Conservation (phyloP, 2,797 vertebrate species). For the Menidia menidia region DNA sequence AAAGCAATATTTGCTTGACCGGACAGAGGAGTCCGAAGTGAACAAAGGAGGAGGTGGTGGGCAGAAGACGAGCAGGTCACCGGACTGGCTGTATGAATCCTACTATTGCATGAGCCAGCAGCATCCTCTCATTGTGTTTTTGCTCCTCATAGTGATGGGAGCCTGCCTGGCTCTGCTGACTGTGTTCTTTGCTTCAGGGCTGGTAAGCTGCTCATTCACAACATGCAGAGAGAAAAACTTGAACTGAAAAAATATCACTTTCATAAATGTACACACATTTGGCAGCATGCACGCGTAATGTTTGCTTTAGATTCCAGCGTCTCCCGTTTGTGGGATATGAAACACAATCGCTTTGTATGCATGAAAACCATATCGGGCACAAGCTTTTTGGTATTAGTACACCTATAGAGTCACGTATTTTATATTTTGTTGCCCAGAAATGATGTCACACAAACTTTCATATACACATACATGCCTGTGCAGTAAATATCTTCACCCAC, state of each 20-base stretch:
- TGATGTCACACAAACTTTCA: conserved; percentile 1
- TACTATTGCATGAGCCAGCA: conserved; percentile 99
- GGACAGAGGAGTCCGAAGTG: conserved; percentile 60
- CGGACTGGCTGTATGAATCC: conserved; percentile 91
- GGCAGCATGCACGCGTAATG: neutral
- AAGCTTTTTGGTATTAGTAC: neutral
- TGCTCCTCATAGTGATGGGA: conserved; percentile 98
- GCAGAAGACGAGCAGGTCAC: conserved; percentile 78
- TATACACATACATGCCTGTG: conserved; percentile 4
- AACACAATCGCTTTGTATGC: neutral
- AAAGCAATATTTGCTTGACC: conserved; percentile 77
- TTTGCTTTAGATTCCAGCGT: neutral
- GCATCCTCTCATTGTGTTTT: conserved; percentile 97
- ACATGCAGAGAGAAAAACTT: conserved; percentile 17
- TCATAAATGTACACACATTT: conserved; percentile 8
- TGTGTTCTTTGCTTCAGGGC: conserved; percentile 96
- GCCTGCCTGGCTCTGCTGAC: conserved; percentile 93
- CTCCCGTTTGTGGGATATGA: neutral
- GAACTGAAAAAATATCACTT: conserved; percentile 16
- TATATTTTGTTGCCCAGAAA: conserved; percentile 3
- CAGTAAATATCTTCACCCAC: conserved; percentile 34
- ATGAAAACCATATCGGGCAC: neutral
- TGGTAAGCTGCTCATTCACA: conserved; percentile 87
- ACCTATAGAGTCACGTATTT: neutral
- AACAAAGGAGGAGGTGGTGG: conserved; percentile 61